These are phyloP conservation scores for Elmis aenea DNA, from an alignment of 2,888 invertebrate species.

Conservation along the genomic window DNA sequence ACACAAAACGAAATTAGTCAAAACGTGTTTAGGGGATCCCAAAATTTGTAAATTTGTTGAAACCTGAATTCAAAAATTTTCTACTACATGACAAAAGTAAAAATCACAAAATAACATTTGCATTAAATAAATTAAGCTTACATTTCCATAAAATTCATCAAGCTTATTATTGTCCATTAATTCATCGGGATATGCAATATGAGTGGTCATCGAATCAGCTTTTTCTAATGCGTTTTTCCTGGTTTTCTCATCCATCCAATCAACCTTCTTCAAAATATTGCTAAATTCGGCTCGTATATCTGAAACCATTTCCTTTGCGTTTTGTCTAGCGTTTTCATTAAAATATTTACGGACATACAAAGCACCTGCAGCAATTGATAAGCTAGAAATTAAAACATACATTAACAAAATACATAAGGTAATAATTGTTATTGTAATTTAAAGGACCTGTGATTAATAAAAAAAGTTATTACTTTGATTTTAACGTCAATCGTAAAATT, in stretches of 20 bases:
- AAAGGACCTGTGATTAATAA: too few relatives aligned
- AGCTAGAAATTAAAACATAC: conserved; percentile 44
- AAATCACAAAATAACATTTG: conserved; percentile 4
- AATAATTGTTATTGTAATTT: too few relatives aligned
- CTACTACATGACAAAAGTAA: too few relatives aligned
- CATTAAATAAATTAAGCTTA: conserved; percentile 45
- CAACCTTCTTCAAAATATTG: conserved; percentile 70
- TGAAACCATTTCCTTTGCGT: conserved; percentile 81
- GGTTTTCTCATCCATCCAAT: conserved; percentile 91
- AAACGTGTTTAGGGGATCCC: too few relatives aligned
- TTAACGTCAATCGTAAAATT: not conserved
- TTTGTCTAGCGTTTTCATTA: conserved; percentile 76
- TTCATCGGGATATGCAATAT: conserved; percentile 91
- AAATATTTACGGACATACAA: conserved; percentile 85
- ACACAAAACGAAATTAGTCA: too few relatives aligned
- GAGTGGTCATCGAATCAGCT: conserved; percentile 76
- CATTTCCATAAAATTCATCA: conserved; percentile 70
- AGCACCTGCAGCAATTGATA: conserved; percentile 74
- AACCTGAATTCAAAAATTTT: too few relatives aligned
- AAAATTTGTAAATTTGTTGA: too few relatives aligned
- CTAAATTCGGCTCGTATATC: conserved; percentile 80
- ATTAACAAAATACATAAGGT: not conserved
- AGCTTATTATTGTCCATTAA: conserved; percentile 76
- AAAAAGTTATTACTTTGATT: too few relatives aligned
- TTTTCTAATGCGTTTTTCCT: conserved; percentile 72